Base-by-base conservation (phyloP, 2,888 invertebrate genomes). In the Balanococcus diminutus region DNA sequence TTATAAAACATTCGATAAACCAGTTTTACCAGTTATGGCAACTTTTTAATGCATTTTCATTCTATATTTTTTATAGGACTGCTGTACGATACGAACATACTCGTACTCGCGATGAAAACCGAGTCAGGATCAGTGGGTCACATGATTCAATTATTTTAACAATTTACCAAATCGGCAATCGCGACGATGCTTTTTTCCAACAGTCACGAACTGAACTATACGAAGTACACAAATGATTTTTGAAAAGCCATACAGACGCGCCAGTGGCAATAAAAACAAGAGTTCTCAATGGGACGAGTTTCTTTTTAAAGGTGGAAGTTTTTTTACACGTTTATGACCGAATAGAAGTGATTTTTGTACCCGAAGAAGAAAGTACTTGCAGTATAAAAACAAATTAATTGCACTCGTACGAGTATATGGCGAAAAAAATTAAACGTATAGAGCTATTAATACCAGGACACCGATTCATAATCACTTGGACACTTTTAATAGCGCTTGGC, bases 51-150 rank as follows among this genome's bases (percentile, higher is more conserved):
- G 28, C 25, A 72, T 28, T 72, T 72, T 32, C 72, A 72, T 72
- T 32, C 28, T 31, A 31, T 72, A 28, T 28, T 31, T 31, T 72
- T 72, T 31, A 72, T 72, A 31, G 32, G 72, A 72, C 72, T 32
- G 31, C 32, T 32, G 14, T 25, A 61, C 25, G n/a, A n/a, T n/a
- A n/a, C n/a, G n/a, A n/a, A 25, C 25, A 32, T 72, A 67, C 46
- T n/a, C 46, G 46, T 46, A 46, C 46, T 2, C n/a, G 16, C 14
- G 32, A 31, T n/a, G 72, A 72, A 72, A 72, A 72, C 31, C 72
- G 31, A 72, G 72, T 72, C 72, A 72, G 72, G 72, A 72, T 72
- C 72, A 72, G 72, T 72, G 72, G 72, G 72, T 72, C 72, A 72
- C 72, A 72, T 72, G 28, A 31, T 31, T 32, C 72, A 72, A 72